Evolutionary conservation across 2,888 invertebrate genomes (phyloP).

Genomic region (Linnaemya vulpina): DNA sequence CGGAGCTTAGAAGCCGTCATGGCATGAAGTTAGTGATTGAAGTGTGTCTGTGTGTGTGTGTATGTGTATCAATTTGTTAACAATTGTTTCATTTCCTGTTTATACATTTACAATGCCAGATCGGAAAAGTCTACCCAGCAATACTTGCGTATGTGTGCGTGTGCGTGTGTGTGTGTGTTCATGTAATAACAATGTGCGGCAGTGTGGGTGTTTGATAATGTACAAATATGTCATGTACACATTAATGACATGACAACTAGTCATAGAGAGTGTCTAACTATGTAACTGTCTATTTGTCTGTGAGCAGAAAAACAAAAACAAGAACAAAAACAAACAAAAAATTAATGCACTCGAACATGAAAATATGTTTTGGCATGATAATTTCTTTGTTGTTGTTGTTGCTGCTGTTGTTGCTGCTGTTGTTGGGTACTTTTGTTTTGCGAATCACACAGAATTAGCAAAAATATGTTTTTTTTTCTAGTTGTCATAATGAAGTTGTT

Average conservation of each 20-base stretch:
- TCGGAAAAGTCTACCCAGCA: background rate
- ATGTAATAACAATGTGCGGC: background rate
- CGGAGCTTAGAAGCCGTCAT: conserved; percentile 27
- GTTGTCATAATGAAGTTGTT: conserved; percentile 45
- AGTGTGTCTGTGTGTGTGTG: conserved; percentile 54
- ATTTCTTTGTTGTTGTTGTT: conserved; percentile 23
- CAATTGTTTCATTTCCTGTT: conserved; percentile 68
- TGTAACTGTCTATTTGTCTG: background rate
- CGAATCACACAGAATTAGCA: conserved; percentile 52
- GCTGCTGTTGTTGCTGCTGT: too few relatives aligned
- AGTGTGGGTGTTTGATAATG: conserved; percentile 35
- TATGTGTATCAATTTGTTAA: conserved; percentile 68
- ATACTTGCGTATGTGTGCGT: background rate
- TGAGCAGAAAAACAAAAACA: conserved; percentile 16
- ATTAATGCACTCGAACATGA: conserved; percentile 65
- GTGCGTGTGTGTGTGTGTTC: too few relatives aligned
- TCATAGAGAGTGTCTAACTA: conserved; percentile 34
- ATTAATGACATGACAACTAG: conserved; percentile 66
- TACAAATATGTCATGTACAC: conserved; percentile 63
- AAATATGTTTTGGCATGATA: conserved; percentile 66
- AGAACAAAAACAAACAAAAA: conserved; percentile 15
- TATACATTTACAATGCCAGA: conserved; percentile 2
- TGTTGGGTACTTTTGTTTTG: conserved; percentile 48
- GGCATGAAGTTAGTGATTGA: conserved; percentile 26
- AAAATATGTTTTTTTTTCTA: conserved; percentile 47